A percentile compares a stretch with the other conserved stretches of the same genome.
Conservation (phyloP, 2,888 invertebrate genomes). For the Lepetodrilus schrolli region DNA sequence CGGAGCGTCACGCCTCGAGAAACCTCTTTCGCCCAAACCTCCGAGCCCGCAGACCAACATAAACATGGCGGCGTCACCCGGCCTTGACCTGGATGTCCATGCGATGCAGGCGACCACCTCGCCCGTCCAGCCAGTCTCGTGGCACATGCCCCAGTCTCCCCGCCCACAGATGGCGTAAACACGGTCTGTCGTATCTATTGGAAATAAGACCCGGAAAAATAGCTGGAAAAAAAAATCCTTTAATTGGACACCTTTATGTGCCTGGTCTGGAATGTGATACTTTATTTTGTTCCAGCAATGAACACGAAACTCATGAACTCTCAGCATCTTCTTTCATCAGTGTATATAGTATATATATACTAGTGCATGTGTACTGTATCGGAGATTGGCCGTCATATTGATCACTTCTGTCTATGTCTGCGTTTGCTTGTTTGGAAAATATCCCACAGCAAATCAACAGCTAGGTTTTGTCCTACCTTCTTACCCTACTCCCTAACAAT, state of each 20-base stretch:
- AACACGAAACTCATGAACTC: neutral
- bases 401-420: too few species aligned
- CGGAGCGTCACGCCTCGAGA: neutral
- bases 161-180: neutral
- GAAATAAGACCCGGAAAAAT: too few species aligned
- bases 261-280: neutral
- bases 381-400: too few species aligned
- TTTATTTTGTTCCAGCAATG: neutral
- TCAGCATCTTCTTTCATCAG: too few species aligned
- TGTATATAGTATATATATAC: too few species aligned
- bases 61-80: neutral
- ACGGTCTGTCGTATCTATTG: too few species aligned
- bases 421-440: too few species aligned
- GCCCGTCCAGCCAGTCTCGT: neutral
- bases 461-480: too few species aligned
- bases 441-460: too few species aligned
- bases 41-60: neutral
- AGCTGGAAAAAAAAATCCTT: too few species aligned
- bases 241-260: neutral
- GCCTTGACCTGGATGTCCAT: neutral
- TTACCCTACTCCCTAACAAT: too few species aligned
- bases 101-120: neutral
- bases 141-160: neutral
- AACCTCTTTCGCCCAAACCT: neutral
- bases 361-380: too few species aligned